phyloP scores from a whole-genome alignment of 2,113 vertebrate species.

The Dascyllus trimaculatus region DNA sequence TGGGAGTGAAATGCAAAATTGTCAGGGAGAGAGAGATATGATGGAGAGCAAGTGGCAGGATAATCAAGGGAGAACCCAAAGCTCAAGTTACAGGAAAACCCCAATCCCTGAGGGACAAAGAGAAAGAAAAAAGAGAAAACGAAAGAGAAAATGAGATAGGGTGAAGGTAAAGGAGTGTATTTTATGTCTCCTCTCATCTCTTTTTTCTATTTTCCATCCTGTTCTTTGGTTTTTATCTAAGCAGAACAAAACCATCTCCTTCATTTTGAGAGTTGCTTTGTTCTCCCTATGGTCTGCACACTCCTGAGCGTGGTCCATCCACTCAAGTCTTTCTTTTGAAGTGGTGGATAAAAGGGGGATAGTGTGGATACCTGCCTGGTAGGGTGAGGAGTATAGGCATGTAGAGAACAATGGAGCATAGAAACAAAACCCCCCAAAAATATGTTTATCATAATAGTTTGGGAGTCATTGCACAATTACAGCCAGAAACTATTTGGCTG shows the following conservation, averaged over 20 bases:
- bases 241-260: constrained; percentile 55
- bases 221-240: constrained; percentile 45
- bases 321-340: constrained; percentile 67
- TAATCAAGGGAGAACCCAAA: constrained; percentile 58
- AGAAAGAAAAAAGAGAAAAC: constrained; percentile 22
- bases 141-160: constrained; percentile 29
- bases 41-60: constrained; percentile 68
- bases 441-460: constrained; percentile 65
- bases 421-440: constrained; percentile 50
- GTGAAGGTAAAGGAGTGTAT: constrained; percentile 49
- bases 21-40: constrained; percentile 41
- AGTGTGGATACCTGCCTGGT: constrained; percentile 61
- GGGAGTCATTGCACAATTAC: constrained; percentile 47
- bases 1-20: constrained; percentile 31
- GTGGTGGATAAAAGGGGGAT: constrained; percentile 66
- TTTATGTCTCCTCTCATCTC: constrained; percentile 49
- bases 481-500: constrained; percentile 64
- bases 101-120: constrained; percentile 56
- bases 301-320: constrained; percentile 62
- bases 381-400: constrained; percentile 55
- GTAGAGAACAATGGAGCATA: constrained; percentile 65
- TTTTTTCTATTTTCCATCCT: constrained; percentile 27
- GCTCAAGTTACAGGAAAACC: constrained; percentile 79
- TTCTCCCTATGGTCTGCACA: constrained; percentile 54
- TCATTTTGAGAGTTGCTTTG: constrained; percentile 65